Evolutionary conservation across 2,113 vertebrate genomes (phyloP).

Genomic region (Dipodomys ordii): DNA sequence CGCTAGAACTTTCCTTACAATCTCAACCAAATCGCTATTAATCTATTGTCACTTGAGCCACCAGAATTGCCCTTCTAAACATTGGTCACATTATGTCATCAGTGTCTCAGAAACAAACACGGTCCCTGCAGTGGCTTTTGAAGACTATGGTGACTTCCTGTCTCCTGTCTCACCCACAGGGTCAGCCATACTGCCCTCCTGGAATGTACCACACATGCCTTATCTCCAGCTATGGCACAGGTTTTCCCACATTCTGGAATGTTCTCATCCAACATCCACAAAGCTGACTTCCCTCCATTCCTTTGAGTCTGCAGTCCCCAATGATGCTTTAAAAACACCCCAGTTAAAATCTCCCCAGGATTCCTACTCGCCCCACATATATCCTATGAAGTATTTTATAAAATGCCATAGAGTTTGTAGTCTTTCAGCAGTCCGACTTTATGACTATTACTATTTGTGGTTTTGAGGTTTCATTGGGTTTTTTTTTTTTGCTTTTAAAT

Average conservation of each 20-base stretch:
- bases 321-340: background rate
- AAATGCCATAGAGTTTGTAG: background rate
- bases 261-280: background rate
- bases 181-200: background rate
- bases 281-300: background rate
- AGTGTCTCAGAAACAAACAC: background rate
- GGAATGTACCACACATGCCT: background rate
- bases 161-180: background rate
- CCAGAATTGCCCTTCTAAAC: background rate
- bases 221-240: background rate
- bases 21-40: background rate
- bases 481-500: background rate
- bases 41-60: background rate
- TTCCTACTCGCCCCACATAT: background rate
- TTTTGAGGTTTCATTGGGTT: background rate
- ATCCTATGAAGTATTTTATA: background rate
- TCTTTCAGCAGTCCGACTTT: background rate
- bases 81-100: background rate
- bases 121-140: background rate
- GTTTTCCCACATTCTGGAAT: background rate
- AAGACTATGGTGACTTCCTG: background rate
- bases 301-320: background rate
- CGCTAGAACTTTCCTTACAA: background rate
- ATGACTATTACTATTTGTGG: no score
- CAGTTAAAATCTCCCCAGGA: background rate